Percentiles rank a stretch among this genome's conserved stretches.
Evolutionary conservation across 2,113 vertebrate species (phyloP).

Genomic region (Anarhynchus alexandrinus): DNA sequence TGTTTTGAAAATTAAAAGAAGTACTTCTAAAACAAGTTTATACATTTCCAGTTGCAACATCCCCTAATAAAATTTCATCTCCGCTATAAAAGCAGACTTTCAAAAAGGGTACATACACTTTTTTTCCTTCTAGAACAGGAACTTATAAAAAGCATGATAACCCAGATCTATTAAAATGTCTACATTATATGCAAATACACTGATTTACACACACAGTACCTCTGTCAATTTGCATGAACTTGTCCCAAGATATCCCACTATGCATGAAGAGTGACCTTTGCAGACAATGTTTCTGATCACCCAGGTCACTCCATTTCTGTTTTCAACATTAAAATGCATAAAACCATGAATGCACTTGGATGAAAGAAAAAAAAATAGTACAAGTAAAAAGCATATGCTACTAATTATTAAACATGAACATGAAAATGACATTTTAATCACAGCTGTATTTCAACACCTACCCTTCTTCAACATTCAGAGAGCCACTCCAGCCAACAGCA

Average conservation of each 20-base stretch:
- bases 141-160: not conserved
- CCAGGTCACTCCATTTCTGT: not conserved
- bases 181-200: not conserved
- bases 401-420: not conserved
- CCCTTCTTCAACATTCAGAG: conserved; percentile 88
- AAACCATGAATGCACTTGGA: not conserved
- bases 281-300: not conserved
- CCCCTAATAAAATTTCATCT: not conserved
- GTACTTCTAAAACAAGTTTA: not conserved
- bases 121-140: not conserved
- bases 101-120: not conserved
- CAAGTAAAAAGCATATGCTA: not conserved
- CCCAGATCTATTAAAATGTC: not conserved
- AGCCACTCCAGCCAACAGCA: conserved; percentile 90
- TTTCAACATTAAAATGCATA: not conserved
- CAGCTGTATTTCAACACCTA: conserved; percentile 65
- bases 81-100: not conserved
- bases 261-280: not conserved
- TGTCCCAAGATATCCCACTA: not conserved
- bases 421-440: not conserved
- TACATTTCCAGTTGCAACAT: not conserved
- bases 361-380: not conserved
- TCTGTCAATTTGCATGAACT: not conserved
- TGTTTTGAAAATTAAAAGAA: not conserved
- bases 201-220: not conserved